Percentiles rank a stretch among this genome's conserved stretches.
Conservation (phyloP, 1,140 invertebrate genomes). For the Drosophila ohnishii region DNA sequence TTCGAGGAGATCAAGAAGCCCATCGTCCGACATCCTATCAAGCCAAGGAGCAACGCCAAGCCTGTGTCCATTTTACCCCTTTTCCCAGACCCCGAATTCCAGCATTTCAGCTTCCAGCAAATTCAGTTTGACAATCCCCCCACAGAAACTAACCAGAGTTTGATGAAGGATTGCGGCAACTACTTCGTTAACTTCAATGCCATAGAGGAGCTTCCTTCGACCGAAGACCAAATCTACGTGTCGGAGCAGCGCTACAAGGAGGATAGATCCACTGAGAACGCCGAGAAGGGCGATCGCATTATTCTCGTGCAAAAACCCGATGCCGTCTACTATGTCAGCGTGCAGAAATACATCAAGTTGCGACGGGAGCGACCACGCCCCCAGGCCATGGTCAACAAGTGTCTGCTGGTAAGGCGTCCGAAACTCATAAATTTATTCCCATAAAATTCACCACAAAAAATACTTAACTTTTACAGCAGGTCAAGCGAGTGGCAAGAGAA, state of each 20-base stretch:
- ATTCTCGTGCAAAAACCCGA: slow-evolving; percentile 11
- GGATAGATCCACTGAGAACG: slow-evolving; percentile 31
- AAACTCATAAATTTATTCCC: slow-evolving; percentile 8
- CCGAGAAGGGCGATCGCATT: slow-evolving; percentile 27
- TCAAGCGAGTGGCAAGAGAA: not conserved
- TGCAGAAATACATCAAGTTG: slow-evolving; percentile 39
- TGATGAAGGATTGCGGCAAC: slow-evolving; percentile 52
- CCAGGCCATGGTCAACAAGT: slow-evolving; percentile 13
- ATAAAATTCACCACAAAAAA: slow-evolving; percentile 5
- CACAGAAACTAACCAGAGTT: not conserved
- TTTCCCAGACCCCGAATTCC: slow-evolving; percentile 33
- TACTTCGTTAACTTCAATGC: slow-evolving; percentile 44
- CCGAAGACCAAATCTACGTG: not conserved
- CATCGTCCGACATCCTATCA: slow-evolving; percentile 39
- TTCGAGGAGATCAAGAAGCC: slow-evolving; percentile 36
- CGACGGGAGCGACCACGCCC: slow-evolving; percentile 38
- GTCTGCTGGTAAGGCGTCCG: slow-evolving; percentile 36
- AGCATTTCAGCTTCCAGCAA: slow-evolving; percentile 16
- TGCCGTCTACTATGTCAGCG: slow-evolving; percentile 14
- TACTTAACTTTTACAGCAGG: slow-evolving; percentile 5
- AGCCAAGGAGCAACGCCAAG: slow-evolving; percentile 10
- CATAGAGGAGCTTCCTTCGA: not conserved
- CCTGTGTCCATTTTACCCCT: slow-evolving; percentile 37
- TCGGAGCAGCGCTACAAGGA: slow-evolving; percentile 60
- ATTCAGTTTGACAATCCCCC: slow-evolving; percentile 43